Base-by-base conservation (phyloP, 1,140 invertebrate genomes). In the Hylaeus anthracinus region DNA sequence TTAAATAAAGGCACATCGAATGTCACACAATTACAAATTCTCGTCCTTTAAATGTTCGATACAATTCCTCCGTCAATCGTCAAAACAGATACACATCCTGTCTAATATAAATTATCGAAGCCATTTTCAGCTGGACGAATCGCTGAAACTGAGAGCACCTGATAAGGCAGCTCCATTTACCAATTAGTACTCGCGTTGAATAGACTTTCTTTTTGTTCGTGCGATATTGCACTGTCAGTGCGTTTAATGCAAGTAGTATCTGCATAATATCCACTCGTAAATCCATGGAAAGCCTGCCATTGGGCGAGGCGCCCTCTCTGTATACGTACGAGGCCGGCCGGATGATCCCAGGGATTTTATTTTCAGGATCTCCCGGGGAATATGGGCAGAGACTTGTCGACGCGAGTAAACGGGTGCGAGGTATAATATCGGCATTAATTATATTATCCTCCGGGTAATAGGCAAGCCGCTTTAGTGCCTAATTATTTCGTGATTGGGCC, bases 181-280 rank as follows among this genome's bases (percentile, higher is more conserved):
- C 67, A 81, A 81, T 81, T 82, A 72, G 63, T 82, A 78, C 60
- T 74, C 83, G 15, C 15, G 37, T 39, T 56, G 55, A 65, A 58
- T 72, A 26, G 26, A 48, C 70, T n/a, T 81, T 63, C 51, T 81
- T 86, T 61, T 79, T 45, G n/a, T 67, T 39, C 71, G 58, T 56
- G 51, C 55, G 48, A 71, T 61, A 56, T 67, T 69, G 67, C 65
- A 75, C 86, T 86, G 86, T 89, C 85, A 82, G 82, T 84, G 80
- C 84, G 82, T 89, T 88, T 90, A 90, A 90, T 86, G 84, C 87
- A 87, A 89, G 85, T 90, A 88, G 85, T 87, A 88, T 89, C 89
- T 90, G 89, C 90, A 86, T 90, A 89, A 89, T 90, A 89, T 88
- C 79, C 80, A 85, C 82, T 88, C 90, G 79, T 90, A 89, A 90